Evolutionary conservation across 2,113 vertebrate genomes (phyloP), one percentile per base, ranked within the genome.

Genomic region (Mus spicilegus): DNA sequence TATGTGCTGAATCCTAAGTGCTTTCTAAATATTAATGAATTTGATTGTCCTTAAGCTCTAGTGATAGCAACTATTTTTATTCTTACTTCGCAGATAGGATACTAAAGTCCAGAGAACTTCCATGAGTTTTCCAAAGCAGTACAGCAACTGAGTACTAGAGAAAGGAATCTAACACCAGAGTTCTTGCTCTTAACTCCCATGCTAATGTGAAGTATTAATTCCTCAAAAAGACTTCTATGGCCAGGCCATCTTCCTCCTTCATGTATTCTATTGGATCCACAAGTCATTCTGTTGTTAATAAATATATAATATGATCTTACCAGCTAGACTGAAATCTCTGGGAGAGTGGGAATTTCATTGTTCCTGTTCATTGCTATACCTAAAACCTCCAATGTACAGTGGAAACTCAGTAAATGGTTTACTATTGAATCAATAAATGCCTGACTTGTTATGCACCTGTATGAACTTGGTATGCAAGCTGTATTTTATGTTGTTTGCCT

Each of bases 11-110:
- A 69, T 86, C 88, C 39, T 87, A 76, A 75, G 19, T n/a, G 7
- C 30, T 85, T 94, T 81, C 61, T 87, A 90, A 91, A 89, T 84
- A 72, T 85, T 94, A 96, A 85, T 12, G 65, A 87, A 91, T 89
- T 92, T 78, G 30, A 72, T 80, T 10, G 12, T 93, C 82, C 75
- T 84, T 13, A 17, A 42, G 73, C 2, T 67, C 17, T 80, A 20
- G 69, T 11, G 30, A 26, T 39, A 73, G n/a, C 24, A 56, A 58
- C 51, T 42, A 88, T 58, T 82, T 88, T 88, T 90, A 81, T 86
- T 72, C 9, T 49, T 73, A 7, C 90, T 95, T 91, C 65, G 85
- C 6, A 92, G 22, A 92, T 87, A 30, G 24, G 17, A 77, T 42
- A 95, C 24, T 89, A 78, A 95, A 82, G 90, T 11, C 12, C 61